A percentile compares a stretch with the other conserved stretches of the same genome.
Evolutionary conservation across 2,888 invertebrate genomes (phyloP).

Genomic region (Drosophila mulleri): DNA sequence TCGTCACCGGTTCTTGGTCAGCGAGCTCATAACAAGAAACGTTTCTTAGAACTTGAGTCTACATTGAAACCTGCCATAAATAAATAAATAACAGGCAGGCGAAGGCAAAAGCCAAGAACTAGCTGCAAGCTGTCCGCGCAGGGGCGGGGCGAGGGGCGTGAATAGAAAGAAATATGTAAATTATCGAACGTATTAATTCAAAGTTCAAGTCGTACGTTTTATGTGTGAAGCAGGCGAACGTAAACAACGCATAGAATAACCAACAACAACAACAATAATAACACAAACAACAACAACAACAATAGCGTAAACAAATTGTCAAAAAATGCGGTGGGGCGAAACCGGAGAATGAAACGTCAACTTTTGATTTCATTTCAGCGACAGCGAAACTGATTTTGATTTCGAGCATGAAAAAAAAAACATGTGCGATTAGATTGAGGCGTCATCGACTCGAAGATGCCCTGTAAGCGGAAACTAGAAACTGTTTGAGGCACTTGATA

Average conservation of each 20-base stretch:
- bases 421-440: background rate
- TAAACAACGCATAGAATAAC: constrained; percentile 47
- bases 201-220: constrained; percentile 79
- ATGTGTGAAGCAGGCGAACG: constrained; percentile 61
- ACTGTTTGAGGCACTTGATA: too few species aligned
- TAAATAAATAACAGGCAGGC: constrained; percentile 66
- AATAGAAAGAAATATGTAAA: constrained; percentile 63
- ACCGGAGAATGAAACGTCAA: constrained; percentile 33
- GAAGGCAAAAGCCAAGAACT: constrained; percentile 24
- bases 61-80: constrained; percentile 64
- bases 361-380: constrained; percentile 62
- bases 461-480: background rate
- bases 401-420: constrained; percentile 27
- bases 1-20: constrained; percentile 46
- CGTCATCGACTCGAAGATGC: background rate
- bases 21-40: constrained; percentile 29
- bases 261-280: constrained; percentile 22
- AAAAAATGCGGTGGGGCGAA: constrained; percentile 32
- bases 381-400: constrained; percentile 48
- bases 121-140: constrained; percentile 3
- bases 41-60: constrained; percentile 50
- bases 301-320: constrained; percentile 48
- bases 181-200: constrained; percentile 79
- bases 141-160: constrained; percentile 1
- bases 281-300: constrained; percentile 27